Evolutionary conservation across 2,113 vertebrate species (phyloP), one percentile per base, ranked within the genome.

Genomic region (Lepidothrix coronata): DNA sequence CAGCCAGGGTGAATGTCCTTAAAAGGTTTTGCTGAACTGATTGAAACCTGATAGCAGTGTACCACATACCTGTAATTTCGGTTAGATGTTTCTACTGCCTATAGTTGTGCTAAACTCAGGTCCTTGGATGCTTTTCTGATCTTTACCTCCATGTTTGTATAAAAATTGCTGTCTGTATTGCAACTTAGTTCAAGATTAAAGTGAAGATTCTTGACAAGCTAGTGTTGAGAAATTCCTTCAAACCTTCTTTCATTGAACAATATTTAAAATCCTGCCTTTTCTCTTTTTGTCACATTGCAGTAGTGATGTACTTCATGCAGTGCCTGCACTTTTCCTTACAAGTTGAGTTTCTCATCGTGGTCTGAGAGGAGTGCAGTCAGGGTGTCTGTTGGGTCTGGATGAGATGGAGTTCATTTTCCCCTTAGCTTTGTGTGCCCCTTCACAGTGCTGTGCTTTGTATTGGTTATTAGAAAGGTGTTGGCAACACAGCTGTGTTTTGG

Each of bases 41-140:
- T 44, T 20, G 65, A 51, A 67, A 54, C 35, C 2, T 18, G 43
- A n/a, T 30, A 81, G 9, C 31, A 11, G 2, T 0, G 1, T 41
- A 41, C 37, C 27, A 33, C 1, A 0, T 28, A 16, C 28, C 10
- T 52, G 3, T 23, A 41, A 41, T 55, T 37, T 8, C 14, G 23
- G 41, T 65, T n/a, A 43, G 25, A 20, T 62, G 8, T 21, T 57
- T 48, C 30, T 75, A 0, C 20, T 71, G 11, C 15, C 17, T 79
- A 10, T 14, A 27, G 30, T n/a, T 20, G 11, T 18, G 30, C 19
- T 74, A 4, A 41, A 24, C 8, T 27, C 2, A 8, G 10, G 12
- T 61, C 19, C 14, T 14, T 57, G 19, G 20, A 25, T 49, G 3
- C 62, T 70, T 51, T 73, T 9, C 20, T 25, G 17, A 2, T 46